phyloP scores from a whole-genome alignment of 1,140 invertebrate genomes.

The Papilio xuthus region DNA sequence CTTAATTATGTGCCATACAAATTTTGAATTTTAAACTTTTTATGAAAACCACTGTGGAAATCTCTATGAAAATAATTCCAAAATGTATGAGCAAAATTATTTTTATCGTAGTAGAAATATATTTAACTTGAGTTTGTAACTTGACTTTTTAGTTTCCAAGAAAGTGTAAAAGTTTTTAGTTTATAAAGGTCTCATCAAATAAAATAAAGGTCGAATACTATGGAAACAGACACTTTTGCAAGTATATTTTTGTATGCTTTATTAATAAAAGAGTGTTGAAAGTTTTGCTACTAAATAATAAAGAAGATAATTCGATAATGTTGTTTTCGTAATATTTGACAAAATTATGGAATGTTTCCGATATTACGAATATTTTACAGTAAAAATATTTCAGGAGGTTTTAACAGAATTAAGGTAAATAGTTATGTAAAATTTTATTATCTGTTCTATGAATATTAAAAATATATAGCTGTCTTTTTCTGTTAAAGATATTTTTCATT shows the following conservation, averaged over 20 bases:
- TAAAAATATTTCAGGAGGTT: too few species aligned
- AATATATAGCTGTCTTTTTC: too few species aligned
- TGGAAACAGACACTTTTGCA: background rate
- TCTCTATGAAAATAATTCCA: background rate
- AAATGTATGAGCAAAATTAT: background rate
- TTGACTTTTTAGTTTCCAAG: slow-evolving; percentile 13
- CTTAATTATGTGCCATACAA: too few species aligned
- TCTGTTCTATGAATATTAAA: too few species aligned
- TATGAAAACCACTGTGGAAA: background rate
- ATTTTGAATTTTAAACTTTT: background rate
- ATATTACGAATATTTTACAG: too few species aligned
- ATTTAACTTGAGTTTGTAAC: background rate
- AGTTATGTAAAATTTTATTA: too few species aligned
- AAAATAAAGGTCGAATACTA: background rate
- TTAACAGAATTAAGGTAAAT: too few species aligned
- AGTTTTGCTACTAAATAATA: too few species aligned
- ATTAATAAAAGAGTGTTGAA: background rate
- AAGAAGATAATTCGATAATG: too few species aligned
- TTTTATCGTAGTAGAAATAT: slow-evolving; percentile 4
- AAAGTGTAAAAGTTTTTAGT: slow-evolving; percentile 6
- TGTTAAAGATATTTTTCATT: too few species aligned
- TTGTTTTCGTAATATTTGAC: too few species aligned
- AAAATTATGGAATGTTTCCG: too few species aligned
- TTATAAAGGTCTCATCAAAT: slow-evolving; percentile 11
- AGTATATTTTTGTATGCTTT: background rate